phyloP scores from a whole-genome alignment of 2,797 vertebrate genomes.

The Perodicticus potto region DNA sequence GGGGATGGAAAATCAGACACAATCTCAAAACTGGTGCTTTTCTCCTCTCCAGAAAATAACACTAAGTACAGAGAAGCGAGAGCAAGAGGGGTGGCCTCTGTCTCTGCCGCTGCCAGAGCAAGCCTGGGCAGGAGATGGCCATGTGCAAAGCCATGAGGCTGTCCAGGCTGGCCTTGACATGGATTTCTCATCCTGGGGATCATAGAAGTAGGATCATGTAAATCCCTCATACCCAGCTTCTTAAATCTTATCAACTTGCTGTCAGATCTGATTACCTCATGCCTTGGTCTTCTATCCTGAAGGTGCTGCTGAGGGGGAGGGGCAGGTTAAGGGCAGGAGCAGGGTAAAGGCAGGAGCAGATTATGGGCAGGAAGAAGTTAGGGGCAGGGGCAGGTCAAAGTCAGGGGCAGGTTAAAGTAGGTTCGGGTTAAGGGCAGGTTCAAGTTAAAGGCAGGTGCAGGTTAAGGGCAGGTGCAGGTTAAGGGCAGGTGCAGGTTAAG shows the following conservation, averaged over 20 bases:
- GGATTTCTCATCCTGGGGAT: background rate
- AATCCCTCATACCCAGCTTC: background rate
- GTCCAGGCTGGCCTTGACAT: background rate
- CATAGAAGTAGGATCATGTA: background rate
- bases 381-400: too few species aligned
- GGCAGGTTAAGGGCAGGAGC: too few species aligned
- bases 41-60: background rate
- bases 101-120: background rate
- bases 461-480: too few species aligned
- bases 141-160: background rate
- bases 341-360: too few species aligned
- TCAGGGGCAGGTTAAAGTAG: too few species aligned
- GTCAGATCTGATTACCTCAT: background rate
- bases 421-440: too few species aligned
- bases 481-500: too few species aligned
- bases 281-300: background rate
- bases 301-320: background rate
- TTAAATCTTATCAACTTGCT: background rate
- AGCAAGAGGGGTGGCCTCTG: fast-evolving
- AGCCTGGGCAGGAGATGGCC: too few species aligned
- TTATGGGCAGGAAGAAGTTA: too few species aligned
- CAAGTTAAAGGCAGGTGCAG: too few species aligned
- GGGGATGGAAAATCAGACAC: background rate
- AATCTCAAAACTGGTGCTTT: background rate
- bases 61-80: background rate